A percentile compares a stretch with the other conserved stretches of the same genome.
Evolutionary conservation across 2,113 vertebrate genomes (phyloP).

Genomic region (Carlito syrichta): DNA sequence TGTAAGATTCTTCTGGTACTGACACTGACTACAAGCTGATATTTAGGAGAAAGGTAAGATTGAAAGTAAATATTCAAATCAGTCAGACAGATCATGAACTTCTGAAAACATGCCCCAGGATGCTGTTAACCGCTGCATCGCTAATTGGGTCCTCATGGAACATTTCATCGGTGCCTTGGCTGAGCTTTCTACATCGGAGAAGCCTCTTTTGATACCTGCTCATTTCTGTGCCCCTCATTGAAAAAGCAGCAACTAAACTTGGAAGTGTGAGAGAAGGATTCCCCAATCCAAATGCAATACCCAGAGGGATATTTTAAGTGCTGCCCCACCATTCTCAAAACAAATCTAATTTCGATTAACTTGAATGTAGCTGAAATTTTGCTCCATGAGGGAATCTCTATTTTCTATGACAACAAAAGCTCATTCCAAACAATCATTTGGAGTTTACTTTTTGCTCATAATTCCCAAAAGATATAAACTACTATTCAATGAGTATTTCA

Average conservation of each 20-base stretch:
- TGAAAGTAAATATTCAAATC: constrained; percentile 31
- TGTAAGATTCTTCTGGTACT: constrained; percentile 3
- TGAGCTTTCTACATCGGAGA: background rate
- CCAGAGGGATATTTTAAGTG: background rate
- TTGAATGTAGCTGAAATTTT: constrained; percentile 15
- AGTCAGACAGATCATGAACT: background rate
- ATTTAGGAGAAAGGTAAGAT: background rate
- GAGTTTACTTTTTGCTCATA: constrained; percentile 10
- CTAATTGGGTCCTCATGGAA: background rate
- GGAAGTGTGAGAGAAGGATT: background rate
- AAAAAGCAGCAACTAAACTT: background rate
- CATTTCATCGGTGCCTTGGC: background rate
- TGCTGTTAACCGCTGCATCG: background rate
- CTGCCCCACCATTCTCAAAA: background rate
- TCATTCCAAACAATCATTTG: background rate
- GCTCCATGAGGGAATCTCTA: background rate
- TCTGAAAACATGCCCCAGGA: background rate
- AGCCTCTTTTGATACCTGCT: background rate
- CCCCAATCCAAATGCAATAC: background rate
- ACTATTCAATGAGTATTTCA: background rate
- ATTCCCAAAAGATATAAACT: background rate
- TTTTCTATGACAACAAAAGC: background rate
- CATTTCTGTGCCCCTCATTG: background rate
- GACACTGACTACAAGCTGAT: background rate
- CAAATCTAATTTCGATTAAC: constrained; percentile 17